Evolutionary conservation across 2,888 invertebrate species (phyloP), one percentile per base, ranked within the genome.

Genomic region (Heliconius erato): DNA sequence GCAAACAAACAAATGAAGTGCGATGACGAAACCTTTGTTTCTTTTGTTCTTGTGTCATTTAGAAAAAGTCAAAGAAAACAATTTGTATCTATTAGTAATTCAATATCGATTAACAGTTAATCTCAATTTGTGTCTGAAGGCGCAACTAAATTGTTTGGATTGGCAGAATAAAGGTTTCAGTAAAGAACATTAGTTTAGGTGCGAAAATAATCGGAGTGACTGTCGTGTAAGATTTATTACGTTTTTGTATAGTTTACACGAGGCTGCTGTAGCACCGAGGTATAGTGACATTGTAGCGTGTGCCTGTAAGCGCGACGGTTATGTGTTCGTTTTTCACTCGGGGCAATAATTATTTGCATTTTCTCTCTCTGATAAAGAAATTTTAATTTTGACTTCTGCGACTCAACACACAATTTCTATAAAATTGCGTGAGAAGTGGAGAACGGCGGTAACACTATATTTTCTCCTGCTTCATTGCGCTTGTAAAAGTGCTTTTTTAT

Each of bases 41-140:
- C 26, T 68, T 76, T 81, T 28, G 63, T 26, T 68, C n/a, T n/a
- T 63, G 63, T 80, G 71, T 83, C 59, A 35, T 19, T 59, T 79
- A 72, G n/a, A 65, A 79, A 32, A 35, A 74, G 68, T 72, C 80
- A 79, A 85, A 85, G 81, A 78, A n/a, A 85, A 84, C 79, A 71
- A 81, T 92, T 90, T 87, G 89, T 90, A 89, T 89, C 89, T 91
- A 91, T 91, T 88, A 86, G 87, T 85, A 84, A 85, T 87, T 88
- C 87, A 85, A 86, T 89, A 91, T 92, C 90, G 89, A 92, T 92
- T 91, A 89, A 87, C 91, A 90, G 90, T 93, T 93, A 91, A 93
- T 94, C 93, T 93, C 91, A 92, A 94, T 93, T 90, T 90, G 87
- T 89, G 88, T 90, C 89, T 86, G 86, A 87, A 85, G 86, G 87